Conservation (phyloP, 2,113 vertebrate genomes). For the Phyllostomus discolor region DNA sequence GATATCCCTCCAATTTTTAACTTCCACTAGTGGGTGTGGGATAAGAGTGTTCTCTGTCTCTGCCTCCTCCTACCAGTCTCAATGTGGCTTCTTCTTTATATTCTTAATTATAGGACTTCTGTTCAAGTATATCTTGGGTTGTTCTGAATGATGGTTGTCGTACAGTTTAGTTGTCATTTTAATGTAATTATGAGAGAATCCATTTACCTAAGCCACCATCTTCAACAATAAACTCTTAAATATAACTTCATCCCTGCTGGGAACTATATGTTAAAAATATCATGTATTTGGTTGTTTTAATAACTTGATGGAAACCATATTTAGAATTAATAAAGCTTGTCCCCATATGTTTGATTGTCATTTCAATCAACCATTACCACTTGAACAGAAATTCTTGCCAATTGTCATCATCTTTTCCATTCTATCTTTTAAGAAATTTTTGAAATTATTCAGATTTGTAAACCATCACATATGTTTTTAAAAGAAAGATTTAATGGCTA, state of each 20-base stretch:
- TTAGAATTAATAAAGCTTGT: slow-evolving; percentile 54
- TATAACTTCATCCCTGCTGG: accelerated
- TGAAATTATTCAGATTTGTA: slow-evolving; percentile 45
- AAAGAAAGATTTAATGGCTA: slow-evolving; percentile 35
- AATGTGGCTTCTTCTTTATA: not conserved
- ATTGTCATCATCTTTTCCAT: slow-evolving; percentile 33
- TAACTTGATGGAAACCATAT: slow-evolving; percentile 39
- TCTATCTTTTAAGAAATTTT: slow-evolving; percentile 13
- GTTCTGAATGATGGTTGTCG: not conserved
- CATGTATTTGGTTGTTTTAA: not conserved
- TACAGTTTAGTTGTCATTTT: not conserved
- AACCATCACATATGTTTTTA: slow-evolving; percentile 44
- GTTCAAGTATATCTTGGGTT: not conserved
- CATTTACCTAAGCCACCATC: not conserved
- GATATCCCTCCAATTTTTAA: not conserved
- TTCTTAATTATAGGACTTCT: not conserved
- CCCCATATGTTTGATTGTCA: not conserved
- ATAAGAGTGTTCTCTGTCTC: not conserved
- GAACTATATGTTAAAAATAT: not conserved
- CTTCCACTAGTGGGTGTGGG: not conserved
- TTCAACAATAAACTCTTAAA: not conserved
- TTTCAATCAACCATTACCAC: slow-evolving; percentile 53
- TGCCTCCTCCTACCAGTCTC: not conserved
- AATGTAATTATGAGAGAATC: not conserved
- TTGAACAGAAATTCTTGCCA: slow-evolving; percentile 57